Percentiles rank a stretch among this genome's conserved stretches.
Conservation (phyloP, 2,888 invertebrate species). For the Sylvicola cinctus region DNA sequence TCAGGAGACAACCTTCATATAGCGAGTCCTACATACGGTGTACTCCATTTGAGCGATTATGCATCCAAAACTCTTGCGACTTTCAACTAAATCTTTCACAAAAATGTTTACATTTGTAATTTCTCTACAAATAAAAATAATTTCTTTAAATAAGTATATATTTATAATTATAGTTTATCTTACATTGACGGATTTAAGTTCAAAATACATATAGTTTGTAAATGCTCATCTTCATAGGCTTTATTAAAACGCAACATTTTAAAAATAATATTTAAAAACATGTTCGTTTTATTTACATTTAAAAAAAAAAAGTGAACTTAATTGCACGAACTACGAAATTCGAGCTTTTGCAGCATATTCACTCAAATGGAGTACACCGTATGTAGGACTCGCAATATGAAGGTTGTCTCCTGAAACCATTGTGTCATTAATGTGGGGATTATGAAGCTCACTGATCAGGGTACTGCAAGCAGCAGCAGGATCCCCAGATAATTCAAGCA, state of each 20-base stretch:
- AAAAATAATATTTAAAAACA: too few relatives aligned
- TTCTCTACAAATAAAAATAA: too few relatives aligned
- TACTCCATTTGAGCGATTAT: constrained; percentile 19
- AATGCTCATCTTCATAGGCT: too few relatives aligned
- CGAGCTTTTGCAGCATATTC: constrained; percentile 14
- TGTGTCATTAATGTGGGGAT: constrained; percentile 28
- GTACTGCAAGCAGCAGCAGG: constrained; percentile 36
- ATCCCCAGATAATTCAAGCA: constrained; percentile 25
- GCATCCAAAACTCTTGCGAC: constrained; percentile 6
- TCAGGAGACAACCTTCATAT: constrained; percentile 30
- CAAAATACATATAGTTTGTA: too few relatives aligned
- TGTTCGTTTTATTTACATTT: too few relatives aligned
- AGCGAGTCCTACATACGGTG: constrained; percentile 20
- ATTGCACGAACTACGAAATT: too few relatives aligned
- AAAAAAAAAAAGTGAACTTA: too few relatives aligned
- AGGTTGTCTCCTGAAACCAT: constrained; percentile 30
- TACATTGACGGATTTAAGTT: too few relatives aligned
- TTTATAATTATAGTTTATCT: too few relatives aligned
- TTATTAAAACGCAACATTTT: too few relatives aligned
- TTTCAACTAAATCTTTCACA: not conserved
- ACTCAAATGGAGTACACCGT: constrained; percentile 19
- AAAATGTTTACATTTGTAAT: too few relatives aligned
- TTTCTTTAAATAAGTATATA: too few relatives aligned
- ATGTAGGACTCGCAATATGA: constrained; percentile 25
- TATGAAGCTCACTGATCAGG: constrained; percentile 34